These are phyloP conservation scores for Drosophila paracracens DNA, from an alignment of 2,888 invertebrate genomes.

Conservation along the genomic window DNA sequence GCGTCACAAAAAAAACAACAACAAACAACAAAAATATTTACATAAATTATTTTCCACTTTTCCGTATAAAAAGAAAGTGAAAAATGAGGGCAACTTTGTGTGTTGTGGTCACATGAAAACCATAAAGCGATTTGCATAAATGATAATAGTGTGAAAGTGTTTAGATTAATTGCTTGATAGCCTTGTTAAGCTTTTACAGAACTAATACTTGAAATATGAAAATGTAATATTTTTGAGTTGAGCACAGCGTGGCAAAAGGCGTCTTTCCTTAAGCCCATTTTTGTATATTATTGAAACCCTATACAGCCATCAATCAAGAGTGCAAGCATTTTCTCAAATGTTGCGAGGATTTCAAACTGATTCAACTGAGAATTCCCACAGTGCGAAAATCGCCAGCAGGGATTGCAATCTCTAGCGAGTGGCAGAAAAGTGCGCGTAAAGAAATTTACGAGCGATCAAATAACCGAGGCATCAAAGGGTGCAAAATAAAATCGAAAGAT, in stretches of 20 bases:
- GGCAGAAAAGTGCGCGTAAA: constrained; percentile 33
- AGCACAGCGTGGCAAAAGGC: constrained; percentile 4
- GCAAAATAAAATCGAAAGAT: constrained; percentile 67
- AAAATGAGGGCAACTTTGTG: constrained; percentile 21
- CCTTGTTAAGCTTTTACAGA: constrained; percentile 29
- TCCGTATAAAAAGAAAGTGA: constrained; percentile 13
- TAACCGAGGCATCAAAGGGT: constrained; percentile 82
- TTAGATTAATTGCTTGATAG: constrained; percentile 57
- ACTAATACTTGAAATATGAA: neutral
- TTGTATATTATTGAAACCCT: constrained; percentile 49
- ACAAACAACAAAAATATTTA: constrained; percentile 38
- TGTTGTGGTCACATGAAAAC: constrained; percentile 55
- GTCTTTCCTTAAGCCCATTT: constrained; percentile 46
- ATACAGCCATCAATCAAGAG: constrained; percentile 68
- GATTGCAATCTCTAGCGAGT: constrained; percentile 45
- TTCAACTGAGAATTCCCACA: constrained; percentile 68
- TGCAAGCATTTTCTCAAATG: constrained; percentile 57
- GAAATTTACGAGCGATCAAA: constrained; percentile 82
- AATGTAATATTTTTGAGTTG: neutral
- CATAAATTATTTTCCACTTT: constrained; percentile 52
- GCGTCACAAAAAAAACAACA: constrained; percentile 35
- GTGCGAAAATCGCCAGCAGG: constrained; percentile 68
- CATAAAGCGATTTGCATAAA: constrained; percentile 46
- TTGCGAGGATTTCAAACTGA: constrained; percentile 22
- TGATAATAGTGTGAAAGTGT: constrained; percentile 53